A percentile compares a stretch with the other conserved stretches of the same genome.
phyloP scores from a whole-genome alignment of 2,797 vertebrate genomes.

The Mus minutoides region DNA sequence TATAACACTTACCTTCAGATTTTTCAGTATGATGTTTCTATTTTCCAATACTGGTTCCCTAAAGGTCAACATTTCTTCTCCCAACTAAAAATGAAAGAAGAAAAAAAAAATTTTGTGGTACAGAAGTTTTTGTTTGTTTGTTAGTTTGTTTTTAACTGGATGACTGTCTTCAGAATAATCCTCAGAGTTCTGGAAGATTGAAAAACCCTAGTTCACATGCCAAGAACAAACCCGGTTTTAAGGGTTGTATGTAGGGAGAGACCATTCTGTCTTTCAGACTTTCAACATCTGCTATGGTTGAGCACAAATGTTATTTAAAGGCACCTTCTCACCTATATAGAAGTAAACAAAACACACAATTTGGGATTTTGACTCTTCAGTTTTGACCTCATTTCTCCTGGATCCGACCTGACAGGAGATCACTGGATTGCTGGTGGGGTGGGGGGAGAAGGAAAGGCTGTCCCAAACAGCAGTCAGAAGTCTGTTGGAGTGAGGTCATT shows the following conservation, averaged over 20 bases:
- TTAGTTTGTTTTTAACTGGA: background rate
- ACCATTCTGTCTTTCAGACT: background rate
- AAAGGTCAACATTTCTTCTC: constrained; percentile 12
- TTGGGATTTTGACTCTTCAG: background rate
- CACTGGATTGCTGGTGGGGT: background rate
- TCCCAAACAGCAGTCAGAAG: background rate
- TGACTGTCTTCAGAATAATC: background rate
- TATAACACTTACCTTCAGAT: constrained; percentile 15
- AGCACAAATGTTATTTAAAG: background rate
- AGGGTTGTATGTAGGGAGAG: background rate
- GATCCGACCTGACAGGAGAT: background rate
- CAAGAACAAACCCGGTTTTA: background rate
- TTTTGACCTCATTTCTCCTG: background rate
- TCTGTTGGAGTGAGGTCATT: background rate
- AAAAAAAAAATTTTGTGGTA: background rate
- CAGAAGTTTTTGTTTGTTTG: background rate
- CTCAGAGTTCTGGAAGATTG: background rate
- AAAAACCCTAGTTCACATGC: background rate
- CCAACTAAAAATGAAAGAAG: constrained; percentile 25
- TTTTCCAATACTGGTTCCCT: background rate
- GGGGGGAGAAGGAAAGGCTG: background rate
- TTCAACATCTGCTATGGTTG: background rate
- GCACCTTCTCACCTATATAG: background rate
- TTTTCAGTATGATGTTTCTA: background rate
- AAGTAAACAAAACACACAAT: background rate